These are phyloP conservation scores for Adelges cooleyi DNA, from an alignment of 1,140 invertebrate species.

Conservation along the genomic window DNA sequence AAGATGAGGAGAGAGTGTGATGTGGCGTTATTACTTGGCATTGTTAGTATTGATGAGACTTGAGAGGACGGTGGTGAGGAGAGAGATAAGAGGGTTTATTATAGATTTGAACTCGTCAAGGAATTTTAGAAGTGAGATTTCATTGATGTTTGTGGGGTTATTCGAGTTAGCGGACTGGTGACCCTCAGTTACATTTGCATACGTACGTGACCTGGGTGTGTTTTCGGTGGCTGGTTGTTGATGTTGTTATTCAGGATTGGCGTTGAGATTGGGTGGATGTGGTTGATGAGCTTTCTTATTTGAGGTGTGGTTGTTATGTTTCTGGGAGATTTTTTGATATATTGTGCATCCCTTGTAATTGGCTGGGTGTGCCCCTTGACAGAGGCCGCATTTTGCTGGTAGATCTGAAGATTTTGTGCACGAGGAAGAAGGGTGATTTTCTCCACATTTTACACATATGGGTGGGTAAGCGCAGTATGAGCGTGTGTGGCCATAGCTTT, in stretches of 20 bases:
- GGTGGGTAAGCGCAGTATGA: neutral
- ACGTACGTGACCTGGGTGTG: neutral
- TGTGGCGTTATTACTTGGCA: neutral
- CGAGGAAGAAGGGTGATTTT: neutral
- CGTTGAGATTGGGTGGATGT: neutral
- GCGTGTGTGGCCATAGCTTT: conserved; percentile 2
- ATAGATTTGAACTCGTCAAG: neutral
- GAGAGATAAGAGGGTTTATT: neutral
- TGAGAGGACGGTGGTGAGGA: neutral
- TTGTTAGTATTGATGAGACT: neutral
- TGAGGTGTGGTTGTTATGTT: neutral
- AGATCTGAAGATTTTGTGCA: neutral
- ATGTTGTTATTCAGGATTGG: neutral
- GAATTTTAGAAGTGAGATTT: neutral
- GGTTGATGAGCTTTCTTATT: neutral
- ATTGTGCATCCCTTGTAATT: neutral
- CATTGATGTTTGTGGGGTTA: neutral
- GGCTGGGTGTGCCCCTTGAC: neutral
- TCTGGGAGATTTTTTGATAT: neutral
- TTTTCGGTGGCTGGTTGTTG: neutral
- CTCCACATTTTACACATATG: conserved; percentile 13
- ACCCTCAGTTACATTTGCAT: neutral
- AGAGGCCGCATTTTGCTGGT: conserved; percentile 3
- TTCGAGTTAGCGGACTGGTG: neutral
- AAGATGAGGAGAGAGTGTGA: neutral